Conservation (phyloP, 2,113 vertebrate genomes). For the Anarrhichthys ocellatus region DNA sequence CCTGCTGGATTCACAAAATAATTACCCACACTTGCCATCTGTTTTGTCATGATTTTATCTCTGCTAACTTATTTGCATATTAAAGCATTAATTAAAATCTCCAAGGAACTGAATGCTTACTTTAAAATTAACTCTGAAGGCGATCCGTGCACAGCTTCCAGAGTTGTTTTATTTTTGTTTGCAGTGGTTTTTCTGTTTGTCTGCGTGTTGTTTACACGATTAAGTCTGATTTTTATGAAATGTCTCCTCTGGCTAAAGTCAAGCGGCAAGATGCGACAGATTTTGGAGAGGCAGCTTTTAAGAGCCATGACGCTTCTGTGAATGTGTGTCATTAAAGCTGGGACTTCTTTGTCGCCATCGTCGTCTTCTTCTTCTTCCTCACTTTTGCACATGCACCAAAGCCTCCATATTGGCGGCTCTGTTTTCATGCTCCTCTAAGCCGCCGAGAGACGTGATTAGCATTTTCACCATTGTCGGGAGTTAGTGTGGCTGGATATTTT, state of each 20-base stretch:
- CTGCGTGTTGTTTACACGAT: conserved; percentile 73
- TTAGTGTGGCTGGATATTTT: conserved; percentile 76
- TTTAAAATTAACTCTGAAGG: conserved; percentile 83
- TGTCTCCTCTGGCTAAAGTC: conserved; percentile 74
- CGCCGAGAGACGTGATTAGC: conserved; percentile 71
- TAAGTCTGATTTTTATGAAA: conserved; percentile 74
- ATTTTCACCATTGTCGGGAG: conserved; percentile 71
- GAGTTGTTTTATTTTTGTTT: conserved; percentile 79
- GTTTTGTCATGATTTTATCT: conserved; percentile 88
- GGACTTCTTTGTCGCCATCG: conserved; percentile 3
- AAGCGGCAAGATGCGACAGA: conserved; percentile 65
- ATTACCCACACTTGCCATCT: conserved; percentile 86
- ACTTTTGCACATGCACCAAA: conserved; percentile 49
- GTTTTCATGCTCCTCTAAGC: conserved; percentile 61
- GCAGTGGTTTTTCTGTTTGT: conserved; percentile 73
- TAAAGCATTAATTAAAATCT: conserved; percentile 87
- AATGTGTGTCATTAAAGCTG: conserved; percentile 71
- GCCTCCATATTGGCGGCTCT: conserved; percentile 60
- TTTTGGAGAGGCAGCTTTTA: conserved; percentile 61
- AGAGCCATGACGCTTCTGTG: conserved; percentile 50
- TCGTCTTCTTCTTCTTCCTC: conserved; percentile 30
- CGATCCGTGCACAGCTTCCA: conserved; percentile 68
- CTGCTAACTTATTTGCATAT: conserved; percentile 86
- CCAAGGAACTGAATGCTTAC: conserved; percentile 79
- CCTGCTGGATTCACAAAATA: conserved; percentile 84